These are phyloP conservation scores for Malurus alboscapulatus DNA, from an alignment of 2,113 vertebrate genomes.

Conservation along the genomic window DNA sequence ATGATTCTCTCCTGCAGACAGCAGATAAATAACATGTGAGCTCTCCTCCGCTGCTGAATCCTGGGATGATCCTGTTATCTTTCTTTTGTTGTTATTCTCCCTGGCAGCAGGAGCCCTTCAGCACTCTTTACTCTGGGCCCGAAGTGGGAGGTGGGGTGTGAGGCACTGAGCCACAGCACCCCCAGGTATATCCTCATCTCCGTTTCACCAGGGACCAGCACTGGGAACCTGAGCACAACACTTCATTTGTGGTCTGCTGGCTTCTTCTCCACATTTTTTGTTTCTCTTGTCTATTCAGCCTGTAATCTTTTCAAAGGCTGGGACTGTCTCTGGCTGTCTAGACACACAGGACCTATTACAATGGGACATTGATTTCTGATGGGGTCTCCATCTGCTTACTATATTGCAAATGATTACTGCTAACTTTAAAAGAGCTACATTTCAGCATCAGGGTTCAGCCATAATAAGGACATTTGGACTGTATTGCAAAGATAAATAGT, in stretches of 20 bases:
- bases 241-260: slow-evolving; percentile 52
- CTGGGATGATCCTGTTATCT: slow-evolving; percentile 33
- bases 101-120: slow-evolving; percentile 12
- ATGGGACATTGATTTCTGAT: slow-evolving; percentile 56
- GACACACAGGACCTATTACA: slow-evolving; percentile 54
- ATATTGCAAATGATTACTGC: slow-evolving; percentile 9
- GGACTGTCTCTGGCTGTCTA: slow-evolving; percentile 53
- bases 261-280: slow-evolving; percentile 53
- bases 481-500: slow-evolving; percentile 30
- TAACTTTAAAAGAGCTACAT: slow-evolving; percentile 59
- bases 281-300: slow-evolving; percentile 60
- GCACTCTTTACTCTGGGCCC: not conserved
- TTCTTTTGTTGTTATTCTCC: not conserved
- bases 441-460: slow-evolving; percentile 46
- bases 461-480: slow-evolving; percentile 40
- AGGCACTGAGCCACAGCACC: not conserved
- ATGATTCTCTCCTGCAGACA: not conserved
- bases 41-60: not conserved
- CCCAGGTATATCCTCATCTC: slow-evolving; percentile 1
- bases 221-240: slow-evolving; percentile 47
- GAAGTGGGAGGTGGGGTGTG: not conserved
- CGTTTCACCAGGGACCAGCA: not conserved
- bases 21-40: slow-evolving; percentile 36
- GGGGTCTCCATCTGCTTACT: slow-evolving; percentile 52
- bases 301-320: slow-evolving; percentile 52